Percentiles rank a stretch among this genome's conserved stretches.
Evolutionary conservation across 2,797 vertebrate species (phyloP).

Genomic region (Lates japonicus): DNA sequence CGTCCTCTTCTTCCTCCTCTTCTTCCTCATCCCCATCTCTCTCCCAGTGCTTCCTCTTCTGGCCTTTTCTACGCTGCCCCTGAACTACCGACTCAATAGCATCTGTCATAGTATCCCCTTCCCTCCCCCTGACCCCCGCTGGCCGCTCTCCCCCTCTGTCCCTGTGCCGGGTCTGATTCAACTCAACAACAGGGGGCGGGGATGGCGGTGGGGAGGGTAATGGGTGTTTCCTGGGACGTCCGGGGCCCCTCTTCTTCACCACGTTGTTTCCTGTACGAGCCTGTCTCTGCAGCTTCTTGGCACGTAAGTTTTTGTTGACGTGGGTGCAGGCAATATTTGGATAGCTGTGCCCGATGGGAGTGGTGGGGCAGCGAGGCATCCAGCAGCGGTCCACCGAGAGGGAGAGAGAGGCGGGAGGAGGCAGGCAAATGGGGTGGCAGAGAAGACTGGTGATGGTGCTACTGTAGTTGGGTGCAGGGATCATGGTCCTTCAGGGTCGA

Average conservation of each 20-base stretch:
- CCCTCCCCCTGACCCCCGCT: slow-evolving; percentile 66
- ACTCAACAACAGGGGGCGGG: slow-evolving; percentile 70
- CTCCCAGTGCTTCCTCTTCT: slow-evolving; percentile 89
- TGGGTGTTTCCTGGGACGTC: slow-evolving; percentile 92
- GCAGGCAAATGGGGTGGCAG: slow-evolving; percentile 83
- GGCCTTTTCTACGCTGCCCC: slow-evolving; percentile 89
- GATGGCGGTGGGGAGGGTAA: slow-evolving; percentile 84
- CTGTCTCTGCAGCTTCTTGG: slow-evolving; percentile 98
- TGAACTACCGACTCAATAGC: slow-evolving; percentile 97
- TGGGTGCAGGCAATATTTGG: slow-evolving; percentile 97
- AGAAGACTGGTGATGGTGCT: slow-evolving; percentile 78
- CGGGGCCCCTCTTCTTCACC: slow-evolving; percentile 96
- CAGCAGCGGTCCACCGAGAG: slow-evolving; percentile 77
- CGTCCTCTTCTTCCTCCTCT: slow-evolving; percentile 75
- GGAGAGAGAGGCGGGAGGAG: slow-evolving; percentile 74
- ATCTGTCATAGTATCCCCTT: slow-evolving; percentile 88
- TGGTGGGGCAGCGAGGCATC: slow-evolving; percentile 79
- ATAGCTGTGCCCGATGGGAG: slow-evolving; percentile 87
- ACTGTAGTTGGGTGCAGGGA: slow-evolving; percentile 81
- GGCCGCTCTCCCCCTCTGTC: slow-evolving; percentile 70
- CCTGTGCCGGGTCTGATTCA: slow-evolving; percentile 64
- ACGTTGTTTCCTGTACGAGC: slow-evolving; percentile 96
- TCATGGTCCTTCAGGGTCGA: slow-evolving; percentile 68
- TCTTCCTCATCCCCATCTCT: slow-evolving; percentile 79
- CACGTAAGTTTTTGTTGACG: slow-evolving; percentile 98